These are phyloP conservation scores for Aldabrachelys gigantea DNA, from an alignment of 2,113 vertebrate species.

Conservation along the genomic window DNA sequence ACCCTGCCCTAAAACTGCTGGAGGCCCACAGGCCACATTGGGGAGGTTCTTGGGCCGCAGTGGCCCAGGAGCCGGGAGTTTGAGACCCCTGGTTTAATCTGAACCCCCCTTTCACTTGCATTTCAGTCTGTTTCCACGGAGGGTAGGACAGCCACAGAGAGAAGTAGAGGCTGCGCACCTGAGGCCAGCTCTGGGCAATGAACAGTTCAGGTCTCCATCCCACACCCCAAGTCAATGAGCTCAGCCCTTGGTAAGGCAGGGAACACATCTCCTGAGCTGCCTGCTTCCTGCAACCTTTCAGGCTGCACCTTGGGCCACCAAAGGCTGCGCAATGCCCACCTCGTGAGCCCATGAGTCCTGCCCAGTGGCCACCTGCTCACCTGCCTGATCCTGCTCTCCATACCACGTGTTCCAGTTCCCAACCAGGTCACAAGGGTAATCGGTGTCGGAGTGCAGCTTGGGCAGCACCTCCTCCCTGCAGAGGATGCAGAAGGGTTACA, in stretches of 20 bases:
- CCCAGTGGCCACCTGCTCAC: constrained; percentile 71
- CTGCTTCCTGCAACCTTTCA: neutral
- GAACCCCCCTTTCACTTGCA: neutral
- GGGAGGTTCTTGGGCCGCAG: no score
- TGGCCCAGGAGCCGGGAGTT: no score
- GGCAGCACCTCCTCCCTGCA: constrained; percentile 89
- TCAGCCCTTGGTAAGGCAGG: neutral
- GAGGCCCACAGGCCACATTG: no score
- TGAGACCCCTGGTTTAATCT: no score
- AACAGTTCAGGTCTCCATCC: neutral
- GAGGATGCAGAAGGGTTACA: rapidly evolving
- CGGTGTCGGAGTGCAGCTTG: constrained; percentile 86
- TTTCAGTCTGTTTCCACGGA: neutral
- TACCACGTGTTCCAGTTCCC: constrained; percentile 99
- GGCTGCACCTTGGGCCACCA: no score
- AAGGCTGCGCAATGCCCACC: neutral
- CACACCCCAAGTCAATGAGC: neutral
- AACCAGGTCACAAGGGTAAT: constrained; percentile 92
- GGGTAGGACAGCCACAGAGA: neutral
- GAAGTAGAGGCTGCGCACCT: no score
- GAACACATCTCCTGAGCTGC: neutral
- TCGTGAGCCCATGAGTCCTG: rapidly evolving
- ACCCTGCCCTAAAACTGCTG: no score
- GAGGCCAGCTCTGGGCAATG: neutral
- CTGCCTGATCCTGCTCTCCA: constrained; percentile 96